Conservation (phyloP, 2,888 invertebrate genomes). For the Ametastegia equiseti region DNA sequence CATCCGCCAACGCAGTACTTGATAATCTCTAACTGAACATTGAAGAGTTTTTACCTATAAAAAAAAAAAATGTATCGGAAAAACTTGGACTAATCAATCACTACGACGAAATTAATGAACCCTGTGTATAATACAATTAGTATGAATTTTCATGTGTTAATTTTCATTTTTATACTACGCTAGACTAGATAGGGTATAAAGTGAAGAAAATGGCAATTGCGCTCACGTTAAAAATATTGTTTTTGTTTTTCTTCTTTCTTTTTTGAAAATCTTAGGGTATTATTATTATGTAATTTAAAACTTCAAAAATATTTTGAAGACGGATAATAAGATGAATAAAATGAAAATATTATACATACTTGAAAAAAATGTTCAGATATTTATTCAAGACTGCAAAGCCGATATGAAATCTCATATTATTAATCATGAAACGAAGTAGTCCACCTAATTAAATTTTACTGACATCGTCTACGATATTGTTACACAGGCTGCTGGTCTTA, state of each 20-base stretch:
- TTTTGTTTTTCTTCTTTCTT: too few species aligned
- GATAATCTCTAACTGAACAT: background rate
- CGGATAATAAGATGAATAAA: background rate
- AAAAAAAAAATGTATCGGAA: background rate
- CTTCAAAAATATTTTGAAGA: background rate
- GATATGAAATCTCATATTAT: background rate
- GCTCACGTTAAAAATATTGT: slow-evolving; percentile 7
- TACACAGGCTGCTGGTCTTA: background rate
- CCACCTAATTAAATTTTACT: too few species aligned
- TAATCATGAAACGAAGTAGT: background rate
- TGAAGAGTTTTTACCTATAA: background rate
- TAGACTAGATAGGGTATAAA: background rate
- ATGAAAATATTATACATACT: background rate
- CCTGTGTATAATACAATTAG: background rate
- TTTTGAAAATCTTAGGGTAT: background rate
- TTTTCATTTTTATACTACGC: background rate
- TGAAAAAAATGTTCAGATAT: background rate
- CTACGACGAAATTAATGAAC: background rate
- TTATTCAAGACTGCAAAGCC: background rate
- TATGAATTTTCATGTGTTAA: slow-evolving; percentile 11
- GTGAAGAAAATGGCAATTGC: background rate
- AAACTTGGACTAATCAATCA: background rate
- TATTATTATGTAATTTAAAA: background rate
- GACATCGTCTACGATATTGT: background rate
- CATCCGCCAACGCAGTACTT: background rate